Conservation (phyloP, 64 coral and sea anemone species). For the Stichodactyla mertensii region DNA sequence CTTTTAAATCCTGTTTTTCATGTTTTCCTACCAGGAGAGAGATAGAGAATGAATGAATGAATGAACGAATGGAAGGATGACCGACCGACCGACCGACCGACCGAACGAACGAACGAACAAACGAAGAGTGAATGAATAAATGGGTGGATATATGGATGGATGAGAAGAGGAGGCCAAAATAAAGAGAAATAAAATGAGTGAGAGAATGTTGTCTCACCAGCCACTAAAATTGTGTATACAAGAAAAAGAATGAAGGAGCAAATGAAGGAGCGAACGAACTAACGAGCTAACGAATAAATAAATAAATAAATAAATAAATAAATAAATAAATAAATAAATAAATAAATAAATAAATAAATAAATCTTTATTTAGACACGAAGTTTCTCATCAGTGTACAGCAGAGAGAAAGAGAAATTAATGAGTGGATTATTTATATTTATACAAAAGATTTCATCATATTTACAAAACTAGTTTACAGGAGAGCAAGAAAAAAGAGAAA, state of each 20-base stretch:
- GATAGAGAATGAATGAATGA: no score
- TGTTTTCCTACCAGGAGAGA: no score
- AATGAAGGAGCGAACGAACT: neutral
- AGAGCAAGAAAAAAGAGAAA: neutral
- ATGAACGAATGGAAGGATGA: no score
- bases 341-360: no score
- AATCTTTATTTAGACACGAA: no score
- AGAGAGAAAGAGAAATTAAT: no score
- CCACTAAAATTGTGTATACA: no score
- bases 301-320: neutral
- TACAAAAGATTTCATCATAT: no score
- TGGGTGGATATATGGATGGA: neutral
- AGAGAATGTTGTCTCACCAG: fast-evolving
- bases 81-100: no score
- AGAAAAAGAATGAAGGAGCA: neutral
- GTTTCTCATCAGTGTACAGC: no score
- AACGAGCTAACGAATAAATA: neutral
- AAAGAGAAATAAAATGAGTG: neutral
- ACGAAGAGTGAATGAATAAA: neutral
- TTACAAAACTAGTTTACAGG: no score
- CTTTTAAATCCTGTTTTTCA: neutral
- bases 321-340: neutral
- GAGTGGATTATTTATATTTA: no score
- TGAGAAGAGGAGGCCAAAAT: neutral
- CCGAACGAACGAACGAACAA: neutral